Evolutionary conservation across 2,113 vertebrate species (phyloP), one percentile per base, ranked within the genome.

Genomic region (Corapipo altera): DNA sequence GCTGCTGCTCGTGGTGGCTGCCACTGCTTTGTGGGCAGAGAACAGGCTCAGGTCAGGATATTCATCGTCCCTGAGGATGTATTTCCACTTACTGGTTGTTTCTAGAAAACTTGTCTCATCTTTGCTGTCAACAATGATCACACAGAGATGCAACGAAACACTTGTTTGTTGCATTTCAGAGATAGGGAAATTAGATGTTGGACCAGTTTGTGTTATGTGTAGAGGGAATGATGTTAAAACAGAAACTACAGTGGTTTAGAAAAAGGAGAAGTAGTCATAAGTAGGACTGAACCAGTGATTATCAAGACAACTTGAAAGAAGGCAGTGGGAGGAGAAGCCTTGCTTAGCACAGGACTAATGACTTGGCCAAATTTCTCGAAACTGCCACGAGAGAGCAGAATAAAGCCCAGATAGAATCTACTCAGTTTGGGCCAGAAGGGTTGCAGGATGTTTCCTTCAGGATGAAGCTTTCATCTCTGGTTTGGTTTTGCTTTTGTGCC

Each of bases 391-490:
- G 77, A 82, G 77, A 89, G 84, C 66, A 91, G 80, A 69, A 57
- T 61, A 78, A 78, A 95, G 80, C 58, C 66, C 49, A 35, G 73
- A 21, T 26, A 62, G 30, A 43, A 80, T 30, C 69, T 48, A 23
- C 65, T 67, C 61, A 8, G 1, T 77, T 86, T 44, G 17, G 76
- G 35, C 69, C 76, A 35, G 75, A 64, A 64, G 71, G 79, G 59
- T 39, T 84, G 79, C 35, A 43, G 10, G 59, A 35, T 84, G 55
- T 51, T 88, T 86, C 71, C 72, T 74, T 51, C 51, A 37, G 46
- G 74, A 43, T 1, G 18, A 71, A 93, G 73, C 92, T 96, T 96
- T 97, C 83, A 95, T 92, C 89, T 94, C n/a, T n/a, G 16, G 32
- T n/a, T 77, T n/a, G 4, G 11, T 49, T 44, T 23, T 16, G 26